These are phyloP conservation scores for Cathartes aura DNA, from an alignment of 2,113 vertebrate genomes.

Conservation along the genomic window DNA sequence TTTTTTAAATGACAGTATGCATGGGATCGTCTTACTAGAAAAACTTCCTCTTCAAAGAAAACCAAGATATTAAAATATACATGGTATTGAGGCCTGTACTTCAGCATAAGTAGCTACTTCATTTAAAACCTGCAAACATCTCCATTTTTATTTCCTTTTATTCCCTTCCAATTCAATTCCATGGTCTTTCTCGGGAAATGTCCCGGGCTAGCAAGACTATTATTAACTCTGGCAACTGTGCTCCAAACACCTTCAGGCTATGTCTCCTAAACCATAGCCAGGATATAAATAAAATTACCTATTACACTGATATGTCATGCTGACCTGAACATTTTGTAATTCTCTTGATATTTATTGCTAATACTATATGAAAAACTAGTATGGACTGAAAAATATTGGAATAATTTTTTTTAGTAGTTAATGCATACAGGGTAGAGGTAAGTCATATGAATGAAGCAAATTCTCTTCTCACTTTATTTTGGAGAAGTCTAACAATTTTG, in stretches of 20 bases:
- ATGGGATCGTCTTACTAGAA: not conserved
- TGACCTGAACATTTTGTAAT: not conserved
- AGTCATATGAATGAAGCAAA: not conserved
- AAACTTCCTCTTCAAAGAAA: not conserved
- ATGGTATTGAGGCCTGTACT: not conserved
- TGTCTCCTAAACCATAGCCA: not conserved
- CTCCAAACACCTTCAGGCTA: not conserved
- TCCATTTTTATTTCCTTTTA: not conserved
- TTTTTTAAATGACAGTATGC: not conserved
- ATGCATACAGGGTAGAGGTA: not conserved
- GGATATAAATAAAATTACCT: not conserved
- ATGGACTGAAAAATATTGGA: not conserved
- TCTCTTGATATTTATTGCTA: not conserved
- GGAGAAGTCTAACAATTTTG: not conserved
- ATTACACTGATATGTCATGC: not conserved
- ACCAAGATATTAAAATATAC: not conserved
- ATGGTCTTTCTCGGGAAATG: not conserved
- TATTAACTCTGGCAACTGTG: not conserved
- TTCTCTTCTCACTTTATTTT: not conserved
- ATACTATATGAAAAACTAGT: not conserved
- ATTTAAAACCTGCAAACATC: not conserved
- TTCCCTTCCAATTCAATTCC: not conserved
- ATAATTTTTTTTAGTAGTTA: not conserved
- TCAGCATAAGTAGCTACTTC: not conserved
- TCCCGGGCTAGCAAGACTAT: not conserved